A percentile compares a stretch with the other conserved stretches of the same genome.
phyloP scores from a whole-genome alignment of 92 coral and sea anemone genomes.

The Palythoa grandis region DNA sequence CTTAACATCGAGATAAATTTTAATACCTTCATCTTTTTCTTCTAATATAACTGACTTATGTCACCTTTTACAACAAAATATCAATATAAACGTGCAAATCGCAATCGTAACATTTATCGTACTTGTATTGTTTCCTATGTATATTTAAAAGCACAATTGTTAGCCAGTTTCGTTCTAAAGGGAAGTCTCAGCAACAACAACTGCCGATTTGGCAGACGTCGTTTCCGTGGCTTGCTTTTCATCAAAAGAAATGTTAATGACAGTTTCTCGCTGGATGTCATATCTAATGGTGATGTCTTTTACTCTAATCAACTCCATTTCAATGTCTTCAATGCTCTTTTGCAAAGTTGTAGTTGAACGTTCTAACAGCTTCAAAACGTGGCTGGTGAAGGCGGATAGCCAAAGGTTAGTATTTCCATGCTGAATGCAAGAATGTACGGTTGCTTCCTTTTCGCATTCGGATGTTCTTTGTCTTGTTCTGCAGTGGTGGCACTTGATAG shows the following conservation, averaged over 20 bases:
- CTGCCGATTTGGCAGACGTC: background rate
- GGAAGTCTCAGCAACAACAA: constrained; percentile 17
- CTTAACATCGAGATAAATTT: too few species aligned
- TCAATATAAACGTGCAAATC: constrained; percentile 5
- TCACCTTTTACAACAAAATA: constrained; percentile 9
- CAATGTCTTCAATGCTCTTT: background rate
- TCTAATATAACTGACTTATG: background rate
- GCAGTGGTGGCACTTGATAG: constrained; percentile 14
- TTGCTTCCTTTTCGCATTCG: constrained; percentile 33
- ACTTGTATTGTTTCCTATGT: constrained; percentile 4
- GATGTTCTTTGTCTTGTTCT: constrained; percentile 31
- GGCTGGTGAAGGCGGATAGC: constrained; percentile 20
- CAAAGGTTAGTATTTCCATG: constrained; percentile 18
- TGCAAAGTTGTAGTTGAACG: constrained; percentile 1
- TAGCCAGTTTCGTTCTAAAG: constrained; percentile 13
- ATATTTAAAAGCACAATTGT: background rate
- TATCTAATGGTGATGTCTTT: constrained; percentile 1
- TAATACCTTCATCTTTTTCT: too few species aligned
- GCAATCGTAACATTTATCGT: constrained; percentile 1
- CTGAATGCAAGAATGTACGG: constrained; percentile 21
- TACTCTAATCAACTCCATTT: constrained; percentile 12
- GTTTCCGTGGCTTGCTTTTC: constrained; percentile 18
- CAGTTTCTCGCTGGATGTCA: background rate
- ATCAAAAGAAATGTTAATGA: constrained; percentile 16
- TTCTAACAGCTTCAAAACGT: constrained; percentile 23